These are phyloP conservation scores for Prionailurus bengalensis DNA, from an alignment of 2,113 vertebrate genomes.

Conservation along the genomic window DNA sequence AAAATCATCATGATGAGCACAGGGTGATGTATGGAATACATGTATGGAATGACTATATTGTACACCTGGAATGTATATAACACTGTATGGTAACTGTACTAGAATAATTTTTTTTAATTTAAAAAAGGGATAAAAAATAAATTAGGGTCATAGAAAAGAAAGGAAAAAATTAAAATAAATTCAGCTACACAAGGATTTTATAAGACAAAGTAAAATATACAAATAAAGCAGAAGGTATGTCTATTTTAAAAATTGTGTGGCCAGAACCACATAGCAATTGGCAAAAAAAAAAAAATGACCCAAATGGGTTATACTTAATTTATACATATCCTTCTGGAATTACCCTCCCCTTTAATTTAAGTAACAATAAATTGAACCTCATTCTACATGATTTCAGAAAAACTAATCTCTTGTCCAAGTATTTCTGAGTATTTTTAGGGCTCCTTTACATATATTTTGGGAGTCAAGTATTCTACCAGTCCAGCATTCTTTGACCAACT, in stretches of 20 bases:
- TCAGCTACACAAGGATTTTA: neutral
- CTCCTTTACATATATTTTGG: neutral
- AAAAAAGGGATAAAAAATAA: neutral
- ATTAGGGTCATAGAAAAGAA: neutral
- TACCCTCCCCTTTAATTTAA: neutral
- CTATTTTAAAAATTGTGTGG: neutral
- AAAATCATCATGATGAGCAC: neutral
- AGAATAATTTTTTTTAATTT: neutral
- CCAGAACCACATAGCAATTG: neutral
- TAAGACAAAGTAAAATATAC: slow-evolving; percentile 11
- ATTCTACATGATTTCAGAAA: neutral
- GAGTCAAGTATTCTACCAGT: neutral
- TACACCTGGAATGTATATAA: neutral
- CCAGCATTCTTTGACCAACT: neutral
- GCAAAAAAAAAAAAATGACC: neutral
- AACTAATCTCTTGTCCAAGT: neutral
- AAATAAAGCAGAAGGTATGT: neutral
- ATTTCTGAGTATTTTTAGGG: neutral
- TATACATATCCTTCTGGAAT: neutral
- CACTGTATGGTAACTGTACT: neutral
- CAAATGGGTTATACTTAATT: neutral
- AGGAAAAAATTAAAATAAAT: neutral
- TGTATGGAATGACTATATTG: neutral
- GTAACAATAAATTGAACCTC: neutral
- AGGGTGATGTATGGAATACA: neutral